Conservation (phyloP, 2,888 invertebrate species). For the Corbicula japonica region DNA sequence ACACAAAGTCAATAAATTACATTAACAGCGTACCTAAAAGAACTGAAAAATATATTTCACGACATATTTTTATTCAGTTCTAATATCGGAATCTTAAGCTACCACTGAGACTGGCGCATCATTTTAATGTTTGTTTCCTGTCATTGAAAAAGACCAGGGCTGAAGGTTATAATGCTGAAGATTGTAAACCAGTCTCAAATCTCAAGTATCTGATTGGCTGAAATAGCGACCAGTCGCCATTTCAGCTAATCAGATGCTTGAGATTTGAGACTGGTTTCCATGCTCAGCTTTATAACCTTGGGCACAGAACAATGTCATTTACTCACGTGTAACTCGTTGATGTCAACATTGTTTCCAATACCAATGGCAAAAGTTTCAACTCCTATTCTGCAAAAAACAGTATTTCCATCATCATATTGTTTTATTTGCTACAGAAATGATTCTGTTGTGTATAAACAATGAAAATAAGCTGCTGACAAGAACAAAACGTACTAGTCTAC, state of each 20-base stretch:
- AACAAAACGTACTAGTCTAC: too few species aligned
- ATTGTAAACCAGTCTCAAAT: background rate
- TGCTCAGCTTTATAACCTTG: background rate
- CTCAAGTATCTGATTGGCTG: background rate
- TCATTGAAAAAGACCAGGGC: background rate
- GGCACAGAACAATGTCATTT: background rate
- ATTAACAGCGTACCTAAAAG: background rate
- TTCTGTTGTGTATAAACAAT: background rate
- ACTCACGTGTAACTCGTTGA: slow-evolving; percentile 31
- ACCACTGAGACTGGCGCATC: background rate
- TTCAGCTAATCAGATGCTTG: background rate
- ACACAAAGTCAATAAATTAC: background rate
- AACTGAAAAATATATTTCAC: background rate
- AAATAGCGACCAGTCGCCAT: background rate
- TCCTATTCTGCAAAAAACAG: slow-evolving; percentile 39
- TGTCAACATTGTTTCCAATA: slow-evolving; percentile 50
- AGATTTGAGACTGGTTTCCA: background rate
- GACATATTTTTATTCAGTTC: background rate
- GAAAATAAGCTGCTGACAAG: background rate
- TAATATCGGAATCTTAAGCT: background rate
- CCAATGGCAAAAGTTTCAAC: slow-evolving; percentile 59
- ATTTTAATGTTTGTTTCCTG: background rate
- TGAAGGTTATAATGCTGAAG: background rate
- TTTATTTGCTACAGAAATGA: background rate
- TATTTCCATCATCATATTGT: too few species aligned